Evolutionary conservation across 1,140 invertebrate species (phyloP).

Genomic region (Adoxophyes honmai): DNA sequence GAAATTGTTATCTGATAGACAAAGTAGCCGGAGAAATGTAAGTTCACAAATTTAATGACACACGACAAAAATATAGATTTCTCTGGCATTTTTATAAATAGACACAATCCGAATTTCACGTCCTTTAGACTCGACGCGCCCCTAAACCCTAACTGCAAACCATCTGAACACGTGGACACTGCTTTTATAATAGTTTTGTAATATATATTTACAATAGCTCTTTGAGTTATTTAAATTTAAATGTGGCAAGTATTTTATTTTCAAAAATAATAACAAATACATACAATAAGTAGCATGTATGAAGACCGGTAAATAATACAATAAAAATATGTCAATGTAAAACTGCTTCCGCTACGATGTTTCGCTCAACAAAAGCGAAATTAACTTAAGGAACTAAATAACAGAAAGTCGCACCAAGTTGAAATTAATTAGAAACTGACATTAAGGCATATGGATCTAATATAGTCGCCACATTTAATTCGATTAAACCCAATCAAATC

Average conservation of each 20-base stretch:
- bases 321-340: background rate
- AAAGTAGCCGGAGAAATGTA: too few relatives aligned
- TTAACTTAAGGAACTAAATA: slow-evolving; percentile 13
- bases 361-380: background rate
- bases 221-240: slow-evolving; percentile 11
- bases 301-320: too few relatives aligned
- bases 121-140: too few relatives aligned
- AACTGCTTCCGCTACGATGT: background rate
- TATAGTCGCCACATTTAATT: slow-evolving; percentile 7
- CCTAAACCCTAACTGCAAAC: slow-evolving; percentile 24
- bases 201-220: background rate
- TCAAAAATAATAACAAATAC: background rate
- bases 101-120: background rate
- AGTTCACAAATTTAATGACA: too few relatives aligned
- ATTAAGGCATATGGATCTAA: too few relatives aligned
- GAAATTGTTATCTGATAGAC: background rate
- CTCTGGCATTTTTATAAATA: background rate
- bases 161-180: slow-evolving; percentile 36
- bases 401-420: background rate
- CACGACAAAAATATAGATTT: background rate
- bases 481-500: background rate
- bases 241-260: slow-evolving; percentile 33
- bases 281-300: background rate
- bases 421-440: background rate
- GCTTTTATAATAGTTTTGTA: background rate